phyloP scores from a whole-genome alignment of 2,888 invertebrate genomes.

The Drosophila kambysellisi region DNA sequence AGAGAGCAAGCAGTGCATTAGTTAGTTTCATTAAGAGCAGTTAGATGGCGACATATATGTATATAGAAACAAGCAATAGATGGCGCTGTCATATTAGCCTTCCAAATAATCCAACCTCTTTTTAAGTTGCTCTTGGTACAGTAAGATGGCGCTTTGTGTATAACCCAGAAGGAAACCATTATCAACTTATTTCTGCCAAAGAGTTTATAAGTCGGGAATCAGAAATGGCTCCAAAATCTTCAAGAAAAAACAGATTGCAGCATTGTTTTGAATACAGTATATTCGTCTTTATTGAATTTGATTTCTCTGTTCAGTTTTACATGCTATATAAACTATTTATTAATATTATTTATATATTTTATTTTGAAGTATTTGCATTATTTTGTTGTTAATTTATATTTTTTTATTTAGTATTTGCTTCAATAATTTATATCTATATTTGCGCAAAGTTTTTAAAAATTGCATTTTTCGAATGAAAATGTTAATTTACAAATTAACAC shows the following conservation, averaged over 20 bases:
- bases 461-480: conserved; percentile 51
- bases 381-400: conserved; percentile 22
- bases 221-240: background rate
- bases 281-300: conserved; percentile 80
- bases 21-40: background rate
- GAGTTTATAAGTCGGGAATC: background rate
- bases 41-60: background rate
- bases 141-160: background rate
- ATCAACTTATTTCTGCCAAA: background rate
- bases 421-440: conserved; percentile 46
- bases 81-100: background rate
- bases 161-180: too few relatives aligned
- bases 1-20: too few relatives aligned
- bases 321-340: conserved; percentile 78
- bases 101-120: background rate
- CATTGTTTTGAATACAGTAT: conserved; percentile 72
- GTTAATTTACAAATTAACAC: conserved; percentile 63
- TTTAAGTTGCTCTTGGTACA: background rate
- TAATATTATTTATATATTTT: conserved; percentile 60
- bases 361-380: conserved; percentile 52
- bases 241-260: background rate
- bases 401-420: conserved; percentile 23
- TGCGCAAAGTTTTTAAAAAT: conserved; percentile 39
- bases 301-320: conserved; percentile 78
- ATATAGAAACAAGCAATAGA: background rate